phyloP scores from a whole-genome alignment of 1,140 invertebrate genomes.

The Cataglyphis hispanica region DNA sequence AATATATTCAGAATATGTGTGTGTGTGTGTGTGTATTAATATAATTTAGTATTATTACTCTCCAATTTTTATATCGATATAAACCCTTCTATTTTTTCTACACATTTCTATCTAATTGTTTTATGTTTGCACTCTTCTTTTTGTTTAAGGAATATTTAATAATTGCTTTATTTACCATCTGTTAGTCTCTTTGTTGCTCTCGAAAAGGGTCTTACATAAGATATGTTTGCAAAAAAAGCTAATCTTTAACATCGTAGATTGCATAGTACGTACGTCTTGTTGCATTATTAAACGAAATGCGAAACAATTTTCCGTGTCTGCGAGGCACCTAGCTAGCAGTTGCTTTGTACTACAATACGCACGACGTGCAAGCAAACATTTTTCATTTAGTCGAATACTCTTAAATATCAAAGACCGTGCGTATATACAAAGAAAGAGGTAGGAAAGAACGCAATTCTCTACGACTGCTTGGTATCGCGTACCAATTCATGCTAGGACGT shows the following conservation, averaged over 20 bases:
- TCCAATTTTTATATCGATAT: not conserved
- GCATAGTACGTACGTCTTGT: conserved; percentile 17
- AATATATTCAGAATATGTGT: not conserved
- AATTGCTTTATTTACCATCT: conserved; percentile 8
- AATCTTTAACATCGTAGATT: conserved; percentile 51
- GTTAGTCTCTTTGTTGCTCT: not conserved
- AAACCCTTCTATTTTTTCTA: not conserved
- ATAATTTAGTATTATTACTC: too few species aligned
- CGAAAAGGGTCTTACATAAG: not conserved
- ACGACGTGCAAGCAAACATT: conserved; percentile 37
- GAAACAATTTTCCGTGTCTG: conserved; percentile 47
- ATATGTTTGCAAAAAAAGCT: conserved; percentile 25
- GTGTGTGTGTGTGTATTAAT: not conserved
- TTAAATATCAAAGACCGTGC: conserved; percentile 51
- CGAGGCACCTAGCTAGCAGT: not conserved
- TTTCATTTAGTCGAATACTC: conserved; percentile 55
- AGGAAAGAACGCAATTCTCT: conserved; percentile 8
- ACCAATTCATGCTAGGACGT: conserved; percentile 6
- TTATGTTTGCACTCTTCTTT: not conserved
- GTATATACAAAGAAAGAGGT: not conserved
- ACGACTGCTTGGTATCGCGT: not conserved
- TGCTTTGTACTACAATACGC: conserved; percentile 19
- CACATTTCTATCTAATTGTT: not conserved
- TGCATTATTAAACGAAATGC: conserved; percentile 54
- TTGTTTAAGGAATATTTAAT: conserved; percentile 20